Conservation (phyloP, 2,113 vertebrate genomes). For the Alligator sinensis region DNA sequence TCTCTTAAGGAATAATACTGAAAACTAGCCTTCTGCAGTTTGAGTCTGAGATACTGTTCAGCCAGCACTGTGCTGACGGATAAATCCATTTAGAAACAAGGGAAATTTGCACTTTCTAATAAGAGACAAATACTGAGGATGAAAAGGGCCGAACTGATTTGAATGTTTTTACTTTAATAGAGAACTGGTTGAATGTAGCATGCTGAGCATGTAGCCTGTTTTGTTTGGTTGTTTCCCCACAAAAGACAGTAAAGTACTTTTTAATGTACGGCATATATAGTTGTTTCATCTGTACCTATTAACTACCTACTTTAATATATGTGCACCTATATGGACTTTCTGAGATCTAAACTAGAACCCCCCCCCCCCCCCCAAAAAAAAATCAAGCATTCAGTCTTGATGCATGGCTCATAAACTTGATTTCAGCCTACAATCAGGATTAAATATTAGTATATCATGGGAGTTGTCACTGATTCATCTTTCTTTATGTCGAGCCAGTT, state of each 20-base stretch:
- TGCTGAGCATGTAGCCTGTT: not conserved
- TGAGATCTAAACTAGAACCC: not conserved
- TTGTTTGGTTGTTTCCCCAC: not conserved
- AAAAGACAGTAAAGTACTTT: conserved; percentile 50
- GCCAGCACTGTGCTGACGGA: conserved; percentile 70
- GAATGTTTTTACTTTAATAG: not conserved
- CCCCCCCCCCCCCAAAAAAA: not conserved
- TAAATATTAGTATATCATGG: conserved; percentile 34
- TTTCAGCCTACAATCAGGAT: conserved; percentile 57
- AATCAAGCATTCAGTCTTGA: conserved; percentile 36
- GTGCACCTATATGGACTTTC: not conserved
- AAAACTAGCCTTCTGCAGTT: conserved; percentile 51
- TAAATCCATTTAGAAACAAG: conserved; percentile 67
- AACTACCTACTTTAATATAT: conserved; percentile 27
- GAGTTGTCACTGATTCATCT: conserved; percentile 65
- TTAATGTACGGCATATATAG: not conserved
- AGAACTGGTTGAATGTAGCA: not conserved
- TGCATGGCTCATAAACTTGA: conserved; percentile 71
- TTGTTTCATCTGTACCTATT: conserved; percentile 34
- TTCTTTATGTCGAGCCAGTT: conserved; percentile 68
- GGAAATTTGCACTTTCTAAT: conserved; percentile 68
- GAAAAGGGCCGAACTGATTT: not conserved
- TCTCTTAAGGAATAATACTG: conserved; percentile 67
- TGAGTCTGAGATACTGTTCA: conserved; percentile 44
- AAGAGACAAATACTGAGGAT: not conserved